Evolutionary conservation across 2,113 vertebrate genomes (phyloP).

Genomic region (Alces alces): DNA sequence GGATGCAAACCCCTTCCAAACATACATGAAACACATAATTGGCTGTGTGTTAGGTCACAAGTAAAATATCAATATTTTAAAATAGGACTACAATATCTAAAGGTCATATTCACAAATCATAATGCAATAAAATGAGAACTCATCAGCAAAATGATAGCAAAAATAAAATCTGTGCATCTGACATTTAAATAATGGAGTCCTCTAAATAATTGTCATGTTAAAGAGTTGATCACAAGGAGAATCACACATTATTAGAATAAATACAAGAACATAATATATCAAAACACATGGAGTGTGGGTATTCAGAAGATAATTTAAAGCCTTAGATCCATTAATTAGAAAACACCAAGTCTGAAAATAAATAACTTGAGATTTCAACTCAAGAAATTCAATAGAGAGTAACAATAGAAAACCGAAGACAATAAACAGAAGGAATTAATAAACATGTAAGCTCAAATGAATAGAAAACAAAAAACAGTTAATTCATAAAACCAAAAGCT

Average conservation of each 20-base stretch:
- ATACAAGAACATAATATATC: neutral
- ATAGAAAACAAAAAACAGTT: neutral
- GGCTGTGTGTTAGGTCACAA: neutral
- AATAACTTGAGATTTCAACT: neutral
- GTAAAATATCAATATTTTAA: neutral
- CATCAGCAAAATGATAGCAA: neutral
- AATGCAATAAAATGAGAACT: neutral
- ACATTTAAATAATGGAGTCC: neutral
- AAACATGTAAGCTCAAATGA: neutral
- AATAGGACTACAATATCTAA: neutral
- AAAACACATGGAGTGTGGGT: neutral
- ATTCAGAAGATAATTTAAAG: neutral
- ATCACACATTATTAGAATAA: neutral
- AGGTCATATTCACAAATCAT: neutral
- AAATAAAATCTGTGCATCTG: neutral
- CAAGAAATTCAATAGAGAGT: neutral
- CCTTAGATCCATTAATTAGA: neutral
- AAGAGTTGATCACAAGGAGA: neutral
- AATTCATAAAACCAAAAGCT: neutral
- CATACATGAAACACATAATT: too few species aligned
- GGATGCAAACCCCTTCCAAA: neutral
- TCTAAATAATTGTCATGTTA: neutral
- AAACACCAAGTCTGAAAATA: constrained; percentile 2
- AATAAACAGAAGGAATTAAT: neutral
- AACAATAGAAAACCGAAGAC: neutral